Base-by-base conservation (phyloP, 1,140 invertebrate species). In the Hyphantria cunea region DNA sequence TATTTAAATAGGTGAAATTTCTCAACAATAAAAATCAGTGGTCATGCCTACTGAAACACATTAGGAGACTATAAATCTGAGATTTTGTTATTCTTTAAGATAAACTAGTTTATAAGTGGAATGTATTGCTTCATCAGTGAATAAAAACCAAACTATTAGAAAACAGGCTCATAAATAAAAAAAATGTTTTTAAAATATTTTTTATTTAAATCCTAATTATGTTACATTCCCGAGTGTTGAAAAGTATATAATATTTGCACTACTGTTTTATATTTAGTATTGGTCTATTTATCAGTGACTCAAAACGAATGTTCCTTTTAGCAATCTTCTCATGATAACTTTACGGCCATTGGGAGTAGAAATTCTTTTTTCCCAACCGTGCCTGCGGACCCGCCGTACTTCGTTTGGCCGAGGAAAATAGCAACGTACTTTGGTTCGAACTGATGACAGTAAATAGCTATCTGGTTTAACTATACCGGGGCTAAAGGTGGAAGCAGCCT, bases 321-420 rank as follows among this genome's bases (percentile, higher is more conserved):
- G 84, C 68, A 96, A 93, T 74, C 95, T 92, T 74, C 94, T 93
- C 95, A 95, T 95, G 6, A 97, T 78, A 44, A 95, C 84, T 85
- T 86, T 92, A 34, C 95, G 91, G 14, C 95, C 95, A 56, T 73
- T 86, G 0, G 89, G 87, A 0, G 95, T 96, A 0, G 94, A 92
- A 90, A 97, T 94, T 71, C 95, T 92, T 0, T 90, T 86, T 12
- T 92, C 75, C 93, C 93, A 96, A 0, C 96, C 95, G 68, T 95
- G 94, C 2, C 92, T 91, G 51, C 93, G 93, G 7, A 96, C 92
- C 69, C 95, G 92, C 73, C 91, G 94, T 0, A 91, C 91, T 91
- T 97, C 96, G 59, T 91, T 94, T 0, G 96, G 94, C 37, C 93
- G 89, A 5, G 95, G 95, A 70, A 96, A 96, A 68, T 95, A 93